Evolutionary conservation across 2,888 invertebrate genomes (phyloP), one percentile per base, ranked within the genome.

Genomic region (Brachycybe producta): DNA sequence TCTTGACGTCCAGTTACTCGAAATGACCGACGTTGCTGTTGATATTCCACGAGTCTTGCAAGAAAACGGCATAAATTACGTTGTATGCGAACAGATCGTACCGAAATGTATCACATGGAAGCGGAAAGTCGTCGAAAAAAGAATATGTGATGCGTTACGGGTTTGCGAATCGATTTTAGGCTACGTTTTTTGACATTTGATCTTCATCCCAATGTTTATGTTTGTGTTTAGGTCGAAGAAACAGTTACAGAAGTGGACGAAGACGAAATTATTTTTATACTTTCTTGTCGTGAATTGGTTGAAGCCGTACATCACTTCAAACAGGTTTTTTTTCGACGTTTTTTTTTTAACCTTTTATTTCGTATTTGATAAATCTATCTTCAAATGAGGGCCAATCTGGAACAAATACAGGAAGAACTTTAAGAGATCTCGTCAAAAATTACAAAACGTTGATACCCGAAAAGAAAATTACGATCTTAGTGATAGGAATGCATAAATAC

Each of bases 401-500:
- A 39, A 54, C 19, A n/a, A 41, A 56, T 7, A 17, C 48, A 23
- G 40, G 41, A 5, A 43, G 35, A 39, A 46, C 47, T 39, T 51
- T 61, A 5, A 49, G 52, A 13, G 44, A 55, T n/a, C 57, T 58
- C 52, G 54, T 60, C 21, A 51, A 57, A 15, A 50, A 54, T 11
- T 49, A 60, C 5, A 54, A 57, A 40, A 28, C 34, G 27, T 45
- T 44, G 1, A 26, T 53, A 2, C 42, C 32, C 45, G 61, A 54
- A 35, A 65, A 67, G 24, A 57, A 59, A 1, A 17, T 72, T 7
- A 71, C 73, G 0, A 57, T 75, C 0, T 58, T 72, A 0, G 55
- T 73, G 11, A 68, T 67, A 52, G 71, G 70, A 1, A 60, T 59
- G 8, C 61, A 67, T 35, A 65, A 70, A 5, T 73, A 72, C 56